Evolutionary conservation across 2,797 vertebrate genomes (phyloP), one percentile per base, ranked within the genome.

Genomic region (Leptatherina wallacei): DNA sequence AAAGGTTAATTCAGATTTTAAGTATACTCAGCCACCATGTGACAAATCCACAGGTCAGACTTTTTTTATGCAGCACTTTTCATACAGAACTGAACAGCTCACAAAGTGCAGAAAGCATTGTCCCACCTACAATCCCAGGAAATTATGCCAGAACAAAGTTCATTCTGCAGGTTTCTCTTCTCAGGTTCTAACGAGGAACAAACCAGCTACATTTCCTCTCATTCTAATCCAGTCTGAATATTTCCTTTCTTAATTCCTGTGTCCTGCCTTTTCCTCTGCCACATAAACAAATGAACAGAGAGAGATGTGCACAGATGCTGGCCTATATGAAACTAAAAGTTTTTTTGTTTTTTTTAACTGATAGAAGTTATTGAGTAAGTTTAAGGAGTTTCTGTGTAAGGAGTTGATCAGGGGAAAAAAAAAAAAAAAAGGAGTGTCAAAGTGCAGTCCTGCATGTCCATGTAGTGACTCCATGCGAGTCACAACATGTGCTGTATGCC

Each of bases 371-470:
- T 76, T 62, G n/a, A 30, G 71, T 12, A 81, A 81, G 30, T 44
- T 68, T 36, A n/a, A 8, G 20, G n/a, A 30, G 22, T 3, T 83
- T 77, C 49, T 66, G 60, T 60, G 35, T 57, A 3, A 49, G 27
- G 22, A 62, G 69, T 29, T 27, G 52, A 51, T 59, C 18, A 33
- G 42, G 75, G n/a, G n/a, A n/a, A n/a, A n/a, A n/a, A n/a, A n/a
- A 69, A 30, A 24, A 11, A 44, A 2, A 61, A 58, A 67, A 13
- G 2, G 0, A 40, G 64, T 58, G 69, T 68, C 65, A 71, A 47
- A 58, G 77, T 74, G 16, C 78, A 80, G 73, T 79, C 56, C 63
- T 73, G 24, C 13, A 3, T 40, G 57, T n/a, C n/a, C n/a, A n/a
- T n/a, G n/a, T n/a, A n/a, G n/a, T n/a, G n/a, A n/a, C n/a, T n/a